These are phyloP conservation scores for Peromyscus nudipes DNA, from an alignment of 2,797 vertebrate genomes.

Conservation along the genomic window DNA sequence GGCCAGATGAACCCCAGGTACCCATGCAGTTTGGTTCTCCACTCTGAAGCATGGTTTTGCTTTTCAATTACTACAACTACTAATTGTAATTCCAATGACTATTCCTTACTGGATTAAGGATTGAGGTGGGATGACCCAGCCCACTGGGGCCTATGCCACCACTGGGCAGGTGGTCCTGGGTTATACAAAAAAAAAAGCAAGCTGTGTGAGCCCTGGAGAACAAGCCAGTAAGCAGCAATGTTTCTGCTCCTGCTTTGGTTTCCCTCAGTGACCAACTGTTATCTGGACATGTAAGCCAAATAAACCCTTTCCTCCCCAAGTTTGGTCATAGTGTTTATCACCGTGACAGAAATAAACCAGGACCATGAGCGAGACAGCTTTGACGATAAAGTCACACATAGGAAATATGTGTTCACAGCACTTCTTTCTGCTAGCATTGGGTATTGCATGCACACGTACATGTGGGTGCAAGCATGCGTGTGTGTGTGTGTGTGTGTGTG, in stretches of 20 bases:
- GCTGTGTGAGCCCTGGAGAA: too few species aligned
- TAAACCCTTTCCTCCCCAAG: neutral
- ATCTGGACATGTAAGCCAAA: neutral
- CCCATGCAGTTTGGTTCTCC: neutral
- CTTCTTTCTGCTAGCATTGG: neutral
- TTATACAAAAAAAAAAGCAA: neutral
- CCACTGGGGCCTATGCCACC: neutral
- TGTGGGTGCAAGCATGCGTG: neutral
- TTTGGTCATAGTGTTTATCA: neutral
- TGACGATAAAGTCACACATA: neutral
- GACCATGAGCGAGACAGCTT: neutral
- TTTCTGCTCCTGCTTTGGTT: neutral
- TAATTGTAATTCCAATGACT: too few species aligned
- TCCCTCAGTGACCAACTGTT: neutral
- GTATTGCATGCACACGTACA: neutral
- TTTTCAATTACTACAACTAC: neutral
- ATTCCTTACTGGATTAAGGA: too few species aligned
- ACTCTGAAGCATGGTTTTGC: neutral
- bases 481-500: too few species aligned
- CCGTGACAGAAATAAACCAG: neutral
- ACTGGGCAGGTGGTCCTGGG: neutral
- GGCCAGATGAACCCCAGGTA: neutral
- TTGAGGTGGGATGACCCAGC: neutral
- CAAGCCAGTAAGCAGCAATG: neutral
- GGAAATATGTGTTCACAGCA: neutral